Evolutionary conservation across 2,888 invertebrate species (phyloP), one percentile per base, ranked within the genome.

Genomic region (Pterostichus madidus): DNA sequence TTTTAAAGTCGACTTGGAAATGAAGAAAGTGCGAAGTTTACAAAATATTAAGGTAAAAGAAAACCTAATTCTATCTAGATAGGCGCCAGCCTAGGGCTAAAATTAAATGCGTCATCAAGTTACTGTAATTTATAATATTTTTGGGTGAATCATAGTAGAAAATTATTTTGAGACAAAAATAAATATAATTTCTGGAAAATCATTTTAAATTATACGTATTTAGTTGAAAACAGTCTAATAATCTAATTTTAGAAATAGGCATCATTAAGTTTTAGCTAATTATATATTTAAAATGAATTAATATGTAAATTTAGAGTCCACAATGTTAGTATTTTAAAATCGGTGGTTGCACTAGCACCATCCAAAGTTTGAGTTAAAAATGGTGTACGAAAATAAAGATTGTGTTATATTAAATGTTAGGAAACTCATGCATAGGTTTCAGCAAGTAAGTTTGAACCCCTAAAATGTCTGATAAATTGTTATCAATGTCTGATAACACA

Each of bases 241-340:
- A 24, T 13, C 64, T 64, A 64, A 64, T 35, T 64, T 39, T 64
- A 64, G 64, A 64, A 64, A 13, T 13, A n/a, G 32, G 13, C 13
- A 64, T 39, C 39, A 64, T 35, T 64, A 35, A 2, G 10, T 7
- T 64, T 64, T 64, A 32, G 39, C 64, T 64, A 64, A 64, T 64
- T 64, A 64, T 64, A 52, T 13, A 52, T 52, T 52, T 52, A 13
- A 52, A 64, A 64, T 32, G 5, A 31, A 61, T 61, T 17, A 53
- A 17, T 31, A 31, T 24, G 61, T 32, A 59, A 52, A 59, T 59
- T 10, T 59, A 5, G 35, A 35, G 24, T 59, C 13, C 13, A 8
- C 10, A 39, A 39, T 10, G n/a, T 52, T 52, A 13, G 52, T 52
- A 52, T 52, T 52, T 11, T 8, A 5, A 11, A 52, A 5, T 3